Percentiles rank a stretch among this genome's conserved stretches.
These are phyloP conservation scores for Odontothrips loti DNA, from an alignment of 2,888 invertebrate species.

Conservation along the genomic window DNA sequence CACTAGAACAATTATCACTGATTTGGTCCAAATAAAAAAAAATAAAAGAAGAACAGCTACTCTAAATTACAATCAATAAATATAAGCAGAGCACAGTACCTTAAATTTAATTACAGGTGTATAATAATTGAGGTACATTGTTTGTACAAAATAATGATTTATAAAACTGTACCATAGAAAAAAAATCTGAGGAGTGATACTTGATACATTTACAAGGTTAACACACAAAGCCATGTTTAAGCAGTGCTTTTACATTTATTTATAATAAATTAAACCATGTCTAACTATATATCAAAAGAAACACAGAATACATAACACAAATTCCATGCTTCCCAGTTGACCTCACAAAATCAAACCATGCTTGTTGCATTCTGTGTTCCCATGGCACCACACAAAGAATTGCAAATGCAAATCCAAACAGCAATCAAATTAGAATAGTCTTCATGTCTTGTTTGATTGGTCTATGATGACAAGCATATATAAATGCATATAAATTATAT, in stretches of 20 bases:
- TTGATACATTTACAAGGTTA: neutral
- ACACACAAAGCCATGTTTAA: neutral
- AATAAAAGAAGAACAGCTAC: neutral
- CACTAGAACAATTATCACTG: conserved; percentile 23
- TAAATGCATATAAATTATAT: neutral
- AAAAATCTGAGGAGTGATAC: neutral
- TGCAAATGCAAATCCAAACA: neutral
- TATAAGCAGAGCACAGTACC: neutral
- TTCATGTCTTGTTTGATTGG: neutral
- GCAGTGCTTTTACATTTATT: neutral
- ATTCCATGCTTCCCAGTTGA: neutral
- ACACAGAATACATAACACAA: neutral
- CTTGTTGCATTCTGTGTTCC: neutral
- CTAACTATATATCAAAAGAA: neutral
- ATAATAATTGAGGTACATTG: conserved; percentile 9
- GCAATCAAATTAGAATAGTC: neutral
- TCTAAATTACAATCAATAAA: conserved; percentile 6
- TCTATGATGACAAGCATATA: neutral
- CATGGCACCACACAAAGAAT: neutral
- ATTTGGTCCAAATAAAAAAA: conserved; percentile 25
- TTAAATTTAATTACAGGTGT: conserved; percentile 1
- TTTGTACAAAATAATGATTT: conserved; percentile 4
- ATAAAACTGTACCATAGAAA: neutral
- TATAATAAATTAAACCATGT: conserved; percentile 13
- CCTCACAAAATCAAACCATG: neutral